phyloP scores from a whole-genome alignment of 1,140 invertebrate genomes.

The Tetraneura akinire region DNA sequence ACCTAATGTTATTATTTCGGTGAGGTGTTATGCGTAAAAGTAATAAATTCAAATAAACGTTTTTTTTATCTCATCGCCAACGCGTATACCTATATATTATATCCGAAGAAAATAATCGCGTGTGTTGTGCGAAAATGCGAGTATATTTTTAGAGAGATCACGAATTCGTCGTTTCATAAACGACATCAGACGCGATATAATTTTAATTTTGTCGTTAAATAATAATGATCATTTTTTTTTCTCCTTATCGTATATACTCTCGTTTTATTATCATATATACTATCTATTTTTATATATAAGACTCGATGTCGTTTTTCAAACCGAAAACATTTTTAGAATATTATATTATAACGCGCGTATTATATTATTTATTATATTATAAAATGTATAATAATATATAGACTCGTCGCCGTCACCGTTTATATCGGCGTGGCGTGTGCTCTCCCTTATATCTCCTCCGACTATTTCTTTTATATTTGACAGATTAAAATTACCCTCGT shows the following conservation, averaged over 20 bases:
- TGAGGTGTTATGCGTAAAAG: neutral
- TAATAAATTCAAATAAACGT: constrained; percentile 42
- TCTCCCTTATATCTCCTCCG: constrained; percentile 1
- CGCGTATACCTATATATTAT: neutral
- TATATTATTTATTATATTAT: constrained; percentile 1
- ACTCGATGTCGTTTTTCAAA: too few species aligned
- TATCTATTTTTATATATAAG: too few species aligned
- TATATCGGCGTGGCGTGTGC: neutral
- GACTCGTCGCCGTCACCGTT: constrained; percentile 8
- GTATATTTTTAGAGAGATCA: neutral
- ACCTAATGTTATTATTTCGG: neutral
- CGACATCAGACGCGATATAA: neutral
- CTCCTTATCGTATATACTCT: too few species aligned
- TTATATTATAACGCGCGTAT: neutral
- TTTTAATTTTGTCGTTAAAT: too few species aligned
- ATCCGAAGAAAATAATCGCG: constrained; percentile 26
- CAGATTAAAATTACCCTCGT: constrained; percentile 51
- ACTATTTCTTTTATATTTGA: constrained; percentile 43
- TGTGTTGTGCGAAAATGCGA: neutral
- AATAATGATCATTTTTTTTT: constrained; percentile 1
- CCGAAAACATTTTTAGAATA: neutral
- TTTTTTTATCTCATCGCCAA: constrained; percentile 10
- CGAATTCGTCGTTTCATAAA: neutral
- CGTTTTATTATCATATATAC: too few species aligned
- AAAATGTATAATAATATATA: neutral